A percentile compares a stretch with the other conserved stretches of the same genome.
Evolutionary conservation across 2,888 invertebrate genomes (phyloP).

Genomic region (Resseliella maxima): DNA sequence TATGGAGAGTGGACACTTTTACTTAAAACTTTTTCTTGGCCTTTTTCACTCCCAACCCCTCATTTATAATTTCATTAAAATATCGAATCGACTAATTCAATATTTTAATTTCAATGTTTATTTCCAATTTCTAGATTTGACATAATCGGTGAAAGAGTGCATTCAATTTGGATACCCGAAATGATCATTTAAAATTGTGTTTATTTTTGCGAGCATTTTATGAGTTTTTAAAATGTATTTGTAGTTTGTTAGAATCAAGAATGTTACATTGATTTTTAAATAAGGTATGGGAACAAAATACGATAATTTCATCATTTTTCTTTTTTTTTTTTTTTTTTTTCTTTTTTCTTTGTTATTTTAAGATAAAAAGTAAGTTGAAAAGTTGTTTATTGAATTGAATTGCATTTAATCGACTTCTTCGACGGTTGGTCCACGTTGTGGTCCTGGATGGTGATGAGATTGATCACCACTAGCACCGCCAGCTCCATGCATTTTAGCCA

Average conservation of each 20-base stretch:
- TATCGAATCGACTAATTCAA: background rate
- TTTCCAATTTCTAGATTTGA: constrained; percentile 28
- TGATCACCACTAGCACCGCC: constrained; percentile 67
- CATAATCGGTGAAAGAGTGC: background rate
- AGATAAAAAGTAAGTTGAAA: too few relatives aligned
- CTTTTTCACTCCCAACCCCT: too few relatives aligned
- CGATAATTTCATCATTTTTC: background rate
- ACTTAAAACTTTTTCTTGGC: too few relatives aligned
- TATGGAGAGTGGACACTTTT: too few relatives aligned
- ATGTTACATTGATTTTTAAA: background rate
- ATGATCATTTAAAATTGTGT: background rate
- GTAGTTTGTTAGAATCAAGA: background rate
- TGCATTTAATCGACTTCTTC: constrained; percentile 80
- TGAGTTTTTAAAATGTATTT: background rate
- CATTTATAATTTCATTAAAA: too few relatives aligned
- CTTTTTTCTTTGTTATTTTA: too few relatives aligned
- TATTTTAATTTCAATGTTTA: background rate
- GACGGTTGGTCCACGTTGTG: constrained; percentile 72
- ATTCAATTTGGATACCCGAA: constrained; percentile 40
- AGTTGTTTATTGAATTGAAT: background rate
- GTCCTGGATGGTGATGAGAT: constrained; percentile 64
- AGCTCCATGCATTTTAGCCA: constrained; percentile 84
- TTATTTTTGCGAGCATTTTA: background rate
- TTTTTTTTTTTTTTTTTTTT: background rate
- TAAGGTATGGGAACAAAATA: background rate